A percentile compares a stretch with the other conserved stretches of the same genome.
These are phyloP conservation scores for Tiaroga cobitis DNA, from an alignment of 2,797 vertebrate genomes.

Conservation along the genomic window DNA sequence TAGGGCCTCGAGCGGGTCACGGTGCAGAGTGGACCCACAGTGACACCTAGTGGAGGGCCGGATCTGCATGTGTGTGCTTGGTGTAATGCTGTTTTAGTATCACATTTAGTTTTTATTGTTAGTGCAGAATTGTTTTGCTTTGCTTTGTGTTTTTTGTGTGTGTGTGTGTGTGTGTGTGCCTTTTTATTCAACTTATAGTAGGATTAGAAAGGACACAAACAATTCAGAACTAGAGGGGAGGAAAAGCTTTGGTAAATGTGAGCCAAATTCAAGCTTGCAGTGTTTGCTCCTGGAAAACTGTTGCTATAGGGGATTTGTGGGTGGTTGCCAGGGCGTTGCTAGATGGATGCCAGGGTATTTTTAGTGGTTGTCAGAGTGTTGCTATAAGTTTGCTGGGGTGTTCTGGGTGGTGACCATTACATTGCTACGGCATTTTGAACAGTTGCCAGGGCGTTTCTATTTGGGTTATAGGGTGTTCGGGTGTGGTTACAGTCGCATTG, in stretches of 20 bases:
- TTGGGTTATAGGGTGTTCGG: not conserved
- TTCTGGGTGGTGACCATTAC: not conserved
- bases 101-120: not conserved
- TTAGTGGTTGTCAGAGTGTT: not conserved
- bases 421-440: not conserved
- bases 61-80: not conserved
- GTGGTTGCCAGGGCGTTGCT: not conserved
- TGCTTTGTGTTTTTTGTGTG: not conserved
- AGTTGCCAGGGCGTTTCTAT: not conserved
- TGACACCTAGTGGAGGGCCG: conserved; percentile 77
- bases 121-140: not conserved
- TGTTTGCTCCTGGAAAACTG: not conserved
- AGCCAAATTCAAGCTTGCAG: not conserved
- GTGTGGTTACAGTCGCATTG: not conserved
- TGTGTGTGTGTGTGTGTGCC: no score
- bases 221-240: not conserved
- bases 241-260: not conserved
- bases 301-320: not conserved
- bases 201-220: not conserved
- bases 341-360: not conserved
- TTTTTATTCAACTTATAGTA: not conserved
- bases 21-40: conserved; percentile 70
- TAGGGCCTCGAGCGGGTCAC: conserved; percentile 40
- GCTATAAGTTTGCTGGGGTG: not conserved
- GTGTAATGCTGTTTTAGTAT: not conserved